A percentile compares a stretch with the other conserved stretches of the same genome.
Evolutionary conservation across 1,140 invertebrate species (phyloP).

Genomic region (Euura saliciscinereae): DNA sequence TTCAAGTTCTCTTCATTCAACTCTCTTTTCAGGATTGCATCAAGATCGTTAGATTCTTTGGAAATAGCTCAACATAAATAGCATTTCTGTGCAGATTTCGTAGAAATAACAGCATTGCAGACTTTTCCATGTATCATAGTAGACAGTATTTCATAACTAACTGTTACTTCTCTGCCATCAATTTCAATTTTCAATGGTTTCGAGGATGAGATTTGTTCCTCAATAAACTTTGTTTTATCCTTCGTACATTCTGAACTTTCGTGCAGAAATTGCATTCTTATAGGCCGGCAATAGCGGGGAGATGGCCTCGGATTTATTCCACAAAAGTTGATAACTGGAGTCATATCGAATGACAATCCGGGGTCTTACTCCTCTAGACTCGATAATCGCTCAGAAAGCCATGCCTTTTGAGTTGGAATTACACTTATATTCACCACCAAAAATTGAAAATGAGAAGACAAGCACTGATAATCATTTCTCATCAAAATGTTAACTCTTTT

Average conservation of each 20-base stretch:
- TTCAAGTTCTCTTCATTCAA: slow-evolving; percentile 22
- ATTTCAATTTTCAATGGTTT: slow-evolving; percentile 5
- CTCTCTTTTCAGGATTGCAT: slow-evolving; percentile 9
- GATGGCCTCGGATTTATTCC: slow-evolving; percentile 25
- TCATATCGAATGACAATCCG: background rate
- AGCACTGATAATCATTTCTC: too few relatives aligned
- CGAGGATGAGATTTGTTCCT: slow-evolving; percentile 20
- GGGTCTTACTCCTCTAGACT: too few relatives aligned
- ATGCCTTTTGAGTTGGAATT: too few relatives aligned
- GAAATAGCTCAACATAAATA: slow-evolving; percentile 17
- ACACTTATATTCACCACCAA: too few relatives aligned
- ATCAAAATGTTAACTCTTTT: too few relatives aligned
- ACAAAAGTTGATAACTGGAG: slow-evolving; percentile 18
- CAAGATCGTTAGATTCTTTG: slow-evolving; percentile 18
- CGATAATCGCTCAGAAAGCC: too few relatives aligned
- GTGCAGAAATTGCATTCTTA: slow-evolving; percentile 26
- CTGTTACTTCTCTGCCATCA: slow-evolving; percentile 12
- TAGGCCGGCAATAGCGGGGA: slow-evolving; percentile 24
- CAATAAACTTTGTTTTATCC: slow-evolving; percentile 17
- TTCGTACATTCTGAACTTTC: slow-evolving; percentile 21
- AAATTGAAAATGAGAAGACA: too few relatives aligned
- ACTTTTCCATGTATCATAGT: slow-evolving; percentile 28
- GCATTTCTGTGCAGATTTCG: slow-evolving; percentile 18
- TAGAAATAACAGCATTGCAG: slow-evolving; percentile 19
- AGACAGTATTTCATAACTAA: slow-evolving; percentile 24